A percentile compares a stretch with the other conserved stretches of the same genome.
phyloP scores from a whole-genome alignment of 2,888 invertebrate species.

The Chironomus riparius region DNA sequence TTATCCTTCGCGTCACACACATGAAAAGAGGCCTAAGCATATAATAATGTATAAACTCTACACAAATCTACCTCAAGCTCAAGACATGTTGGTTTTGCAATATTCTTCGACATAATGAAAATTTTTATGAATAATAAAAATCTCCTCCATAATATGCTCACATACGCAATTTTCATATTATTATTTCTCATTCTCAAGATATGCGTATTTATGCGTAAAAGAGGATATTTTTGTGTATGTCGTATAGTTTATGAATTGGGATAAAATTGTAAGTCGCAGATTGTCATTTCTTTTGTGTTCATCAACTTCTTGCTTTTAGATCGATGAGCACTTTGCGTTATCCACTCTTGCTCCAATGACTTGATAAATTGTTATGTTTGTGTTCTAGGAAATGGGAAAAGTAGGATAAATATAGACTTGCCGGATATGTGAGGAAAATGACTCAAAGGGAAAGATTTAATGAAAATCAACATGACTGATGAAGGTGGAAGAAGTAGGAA shows the following conservation, averaged over 20 bases:
- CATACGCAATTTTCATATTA: neutral
- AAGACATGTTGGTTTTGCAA: slow-evolving; percentile 3
- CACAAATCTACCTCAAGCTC: neutral
- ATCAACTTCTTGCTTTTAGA: neutral
- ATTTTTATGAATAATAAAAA: slow-evolving; percentile 5
- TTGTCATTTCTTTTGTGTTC: neutral
- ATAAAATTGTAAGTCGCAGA: neutral
- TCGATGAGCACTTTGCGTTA: no score
- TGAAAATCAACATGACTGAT: neutral
- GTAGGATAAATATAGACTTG: no score
- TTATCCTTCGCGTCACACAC: no score
- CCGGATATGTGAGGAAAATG: neutral
- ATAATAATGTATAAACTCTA: no score
- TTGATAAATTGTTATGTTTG: slow-evolving; percentile 18
- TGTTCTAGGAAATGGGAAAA: neutral
- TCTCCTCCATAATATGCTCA: neutral
- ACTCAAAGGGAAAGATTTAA: neutral
- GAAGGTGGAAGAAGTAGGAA: no score
- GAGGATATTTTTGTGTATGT: neutral
- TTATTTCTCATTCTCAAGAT: neutral
- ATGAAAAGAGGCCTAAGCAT: no score
- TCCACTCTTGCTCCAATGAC: neutral
- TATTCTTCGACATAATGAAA: slow-evolving; percentile 15
- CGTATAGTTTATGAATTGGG: neutral
- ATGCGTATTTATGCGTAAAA: neutral